Base-by-base conservation (phyloP, 2,797 vertebrate species). In the Epinephelus awoara region DNA sequence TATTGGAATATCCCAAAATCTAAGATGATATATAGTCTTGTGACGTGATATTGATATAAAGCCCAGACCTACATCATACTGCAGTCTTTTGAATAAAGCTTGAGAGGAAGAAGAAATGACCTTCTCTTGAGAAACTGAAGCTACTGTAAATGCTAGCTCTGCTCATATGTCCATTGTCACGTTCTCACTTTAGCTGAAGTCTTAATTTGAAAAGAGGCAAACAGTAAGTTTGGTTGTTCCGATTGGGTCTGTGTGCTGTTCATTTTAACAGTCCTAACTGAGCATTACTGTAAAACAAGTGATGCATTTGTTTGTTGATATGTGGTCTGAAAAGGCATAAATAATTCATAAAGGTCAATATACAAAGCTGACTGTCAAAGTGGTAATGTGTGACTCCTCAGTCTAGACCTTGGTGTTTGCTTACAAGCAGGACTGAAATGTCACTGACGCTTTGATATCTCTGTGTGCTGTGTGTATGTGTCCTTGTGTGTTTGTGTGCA, bases 371-470 rank as follows among this genome's bases (percentile, higher is more conserved):
- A 47, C 61, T 61, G 56, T 27, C 67, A 79, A 38, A 67, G 49
- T 49, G 70, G 51, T 4, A 40, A 58, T 4, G 12, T n/a, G 25
- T 8, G 3, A 14, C 47, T 59, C n/a, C 44, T 69, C 73, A 72
- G 58, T 46, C 3, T 7, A 81, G 75, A 75, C 17, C 54, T 42
- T 2, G 7, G 74, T 70, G 58, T 75, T 64, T 59, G 54, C 72
- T 75, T 42, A 23, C 68, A 62, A 68, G 72, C 71, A 70, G 34
- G 47, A 67, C 2, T 72, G 50, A 89, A 91, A 89, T 85, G 85
- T 89, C 90, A 86, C 56, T 1, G 51, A 40, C 6, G n/a, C 79
- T 85, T 84, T 89, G 78, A 83, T 82, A 75, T 63, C n/a, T 58
- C 27, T 29, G 50, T 52, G 49, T 14, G 47, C 15, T 23, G 38